Conservation (phyloP, 2,797 vertebrate species). For the Taenioides sp. region DNA sequence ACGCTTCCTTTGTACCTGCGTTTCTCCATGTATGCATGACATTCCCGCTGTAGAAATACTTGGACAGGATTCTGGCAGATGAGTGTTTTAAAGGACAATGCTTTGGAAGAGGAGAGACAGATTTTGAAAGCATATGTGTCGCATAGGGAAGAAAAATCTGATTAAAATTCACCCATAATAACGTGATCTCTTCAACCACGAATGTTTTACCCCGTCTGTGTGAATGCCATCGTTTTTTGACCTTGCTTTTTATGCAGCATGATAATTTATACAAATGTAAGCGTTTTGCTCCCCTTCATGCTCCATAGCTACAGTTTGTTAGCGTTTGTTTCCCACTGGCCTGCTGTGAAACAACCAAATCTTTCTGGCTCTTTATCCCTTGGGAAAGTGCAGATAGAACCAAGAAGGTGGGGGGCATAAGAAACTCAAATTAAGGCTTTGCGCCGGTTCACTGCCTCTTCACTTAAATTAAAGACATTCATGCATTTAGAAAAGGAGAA, state of each 20-base stretch:
- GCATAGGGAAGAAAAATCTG: slow-evolving; percentile 24
- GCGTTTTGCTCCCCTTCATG: slow-evolving; percentile 56
- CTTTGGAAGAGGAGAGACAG: slow-evolving; percentile 20
- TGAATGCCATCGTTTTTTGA: slow-evolving; percentile 58
- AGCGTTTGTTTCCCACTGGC: slow-evolving; percentile 44
- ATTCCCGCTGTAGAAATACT: slow-evolving; percentile 36
- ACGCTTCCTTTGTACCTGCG: slow-evolving; percentile 25
- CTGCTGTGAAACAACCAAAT: slow-evolving; percentile 49
- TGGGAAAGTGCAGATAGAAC: slow-evolving; percentile 26
- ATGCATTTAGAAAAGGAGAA: slow-evolving; percentile 60
- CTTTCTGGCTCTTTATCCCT: slow-evolving; percentile 31
- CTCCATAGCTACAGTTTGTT: slow-evolving; percentile 51
- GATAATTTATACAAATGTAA: slow-evolving; percentile 78
- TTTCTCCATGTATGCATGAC: slow-evolving; percentile 36
- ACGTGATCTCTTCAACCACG: slow-evolving; percentile 30
- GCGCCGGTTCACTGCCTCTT: slow-evolving; percentile 59
- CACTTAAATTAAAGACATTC: slow-evolving; percentile 64
- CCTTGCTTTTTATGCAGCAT: slow-evolving; percentile 62
- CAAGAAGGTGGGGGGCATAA: slow-evolving; percentile 17
- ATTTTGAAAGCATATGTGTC: slow-evolving; percentile 42
- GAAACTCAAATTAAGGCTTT: slow-evolving; percentile 74
- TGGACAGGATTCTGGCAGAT: slow-evolving; percentile 48
- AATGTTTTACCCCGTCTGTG: slow-evolving; percentile 32
- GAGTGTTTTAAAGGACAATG: slow-evolving; percentile 34
- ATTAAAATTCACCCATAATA: slow-evolving; percentile 58